Evolutionary conservation across 2,888 invertebrate genomes (phyloP).

Genomic region (Hyalella azteca): DNA sequence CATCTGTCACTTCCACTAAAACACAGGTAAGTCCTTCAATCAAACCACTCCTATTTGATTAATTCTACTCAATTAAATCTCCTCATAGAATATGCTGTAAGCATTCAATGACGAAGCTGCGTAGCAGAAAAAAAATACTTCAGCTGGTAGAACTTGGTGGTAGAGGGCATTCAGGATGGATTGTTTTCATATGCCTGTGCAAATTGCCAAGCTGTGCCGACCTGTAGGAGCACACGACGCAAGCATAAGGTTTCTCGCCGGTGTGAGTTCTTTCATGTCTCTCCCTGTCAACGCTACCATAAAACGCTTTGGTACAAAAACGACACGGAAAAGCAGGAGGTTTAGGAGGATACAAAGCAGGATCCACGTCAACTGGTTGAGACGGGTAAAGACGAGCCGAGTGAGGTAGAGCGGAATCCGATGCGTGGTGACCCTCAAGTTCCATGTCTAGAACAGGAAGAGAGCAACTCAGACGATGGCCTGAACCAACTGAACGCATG

Average conservation of each 20-base stretch:
- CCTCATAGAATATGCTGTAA: too few relatives aligned
- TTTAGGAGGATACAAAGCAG: neutral
- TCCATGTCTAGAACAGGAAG: too few relatives aligned
- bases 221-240: slow-evolving; percentile 45
- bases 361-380: neutral
- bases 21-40: too few relatives aligned
- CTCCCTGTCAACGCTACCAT: slow-evolving; percentile 49
- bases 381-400: neutral
- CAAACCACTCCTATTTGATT: too few relatives aligned
- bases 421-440: too few relatives aligned
- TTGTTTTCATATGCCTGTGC: slow-evolving; percentile 48
- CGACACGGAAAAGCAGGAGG: neutral
- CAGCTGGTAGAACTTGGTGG: neutral
- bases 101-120: neutral
- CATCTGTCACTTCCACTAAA: too few relatives aligned
- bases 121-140: neutral
- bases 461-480: too few relatives aligned
- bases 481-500: too few relatives aligned
- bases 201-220: slow-evolving; percentile 53
- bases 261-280: slow-evolving; percentile 41
- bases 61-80: too few relatives aligned
- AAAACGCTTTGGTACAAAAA: slow-evolving; percentile 49
- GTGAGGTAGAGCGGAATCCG: neutral
- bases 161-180: slow-evolving; percentile 39
- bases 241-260: slow-evolving; percentile 37